These are phyloP conservation scores for Psammodynastes pulverulentus DNA, from an alignment of 2,113 vertebrate species.

Conservation along the genomic window DNA sequence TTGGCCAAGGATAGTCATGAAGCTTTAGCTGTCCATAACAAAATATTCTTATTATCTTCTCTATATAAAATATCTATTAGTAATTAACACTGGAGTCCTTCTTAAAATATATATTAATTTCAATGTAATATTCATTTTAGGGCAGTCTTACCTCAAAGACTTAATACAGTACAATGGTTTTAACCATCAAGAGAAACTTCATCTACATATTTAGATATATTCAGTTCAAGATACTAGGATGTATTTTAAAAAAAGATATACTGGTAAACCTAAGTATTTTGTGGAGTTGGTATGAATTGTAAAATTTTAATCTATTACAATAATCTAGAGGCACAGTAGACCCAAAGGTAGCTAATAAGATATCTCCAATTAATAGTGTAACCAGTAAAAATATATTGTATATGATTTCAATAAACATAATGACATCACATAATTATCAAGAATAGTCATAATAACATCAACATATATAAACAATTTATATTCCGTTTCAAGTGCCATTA, in stretches of 20 bases:
- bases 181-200: neutral
- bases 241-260: neutral
- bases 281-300: neutral
- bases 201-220: neutral
- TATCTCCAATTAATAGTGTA: neutral
- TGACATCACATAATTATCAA: neutral
- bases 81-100: neutral
- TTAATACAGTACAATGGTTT: neutral
- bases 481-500: neutral
- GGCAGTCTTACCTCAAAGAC: neutral
- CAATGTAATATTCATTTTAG: neutral
- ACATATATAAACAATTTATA: neutral
- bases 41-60: neutral
- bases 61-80: neutral
- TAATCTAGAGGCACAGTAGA: neutral
- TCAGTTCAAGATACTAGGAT: neutral
- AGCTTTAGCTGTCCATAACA: neutral
- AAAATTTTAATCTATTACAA: neutral
- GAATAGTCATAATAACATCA: neutral
- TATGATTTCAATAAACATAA: neutral
- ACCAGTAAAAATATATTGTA: neutral
- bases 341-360: neutral
- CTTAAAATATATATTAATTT: neutral
- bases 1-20: neutral
- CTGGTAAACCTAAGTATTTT: neutral